A percentile compares a stretch with the other conserved stretches of the same genome.
These are phyloP conservation scores for Trissolcus brochymenae DNA, from an alignment of 2,888 invertebrate species.

Conservation along the genomic window DNA sequence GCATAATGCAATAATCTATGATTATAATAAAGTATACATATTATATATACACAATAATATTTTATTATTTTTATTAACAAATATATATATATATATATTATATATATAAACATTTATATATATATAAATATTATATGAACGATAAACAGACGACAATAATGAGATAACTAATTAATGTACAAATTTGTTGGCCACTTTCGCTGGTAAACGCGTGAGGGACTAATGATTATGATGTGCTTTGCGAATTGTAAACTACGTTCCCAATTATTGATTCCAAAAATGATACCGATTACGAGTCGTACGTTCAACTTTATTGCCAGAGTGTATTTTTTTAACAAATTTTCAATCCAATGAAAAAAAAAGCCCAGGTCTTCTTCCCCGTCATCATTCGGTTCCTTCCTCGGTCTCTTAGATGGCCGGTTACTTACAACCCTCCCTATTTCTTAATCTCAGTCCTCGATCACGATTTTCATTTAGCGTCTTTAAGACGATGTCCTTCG, in stretches of 20 bases:
- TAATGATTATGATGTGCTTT: constrained; percentile 51
- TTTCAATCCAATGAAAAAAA: background rate
- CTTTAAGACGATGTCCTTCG: constrained; percentile 4
- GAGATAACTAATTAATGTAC: constrained; percentile 76
- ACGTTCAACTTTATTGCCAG: constrained; percentile 27
- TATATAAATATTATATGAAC: constrained; percentile 68
- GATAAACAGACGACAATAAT: constrained; percentile 74
- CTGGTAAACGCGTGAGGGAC: constrained; percentile 57
- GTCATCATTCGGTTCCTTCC: constrained; percentile 44
- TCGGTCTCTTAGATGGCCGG: constrained; percentile 49
- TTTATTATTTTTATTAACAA: constrained; percentile 77
- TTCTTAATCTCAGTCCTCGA: constrained; percentile 26
- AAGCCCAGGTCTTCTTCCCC: background rate
- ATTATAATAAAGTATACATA: constrained; percentile 65
- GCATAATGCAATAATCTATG: constrained; percentile 77
- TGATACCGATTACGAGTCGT: constrained; percentile 16
- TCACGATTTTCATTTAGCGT: constrained; percentile 11
- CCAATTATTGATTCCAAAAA: constrained; percentile 25
- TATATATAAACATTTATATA: constrained; percentile 61
- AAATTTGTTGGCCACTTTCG: constrained; percentile 76
- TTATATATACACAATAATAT: constrained; percentile 70
- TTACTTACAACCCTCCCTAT: constrained; percentile 35
- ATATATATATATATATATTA: constrained; percentile 68
- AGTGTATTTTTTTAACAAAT: constrained; percentile 44
- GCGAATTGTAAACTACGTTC: constrained; percentile 51